Evolutionary conservation across 2,888 invertebrate species (phyloP).

Genomic region (Drosophila setosimentum): DNA sequence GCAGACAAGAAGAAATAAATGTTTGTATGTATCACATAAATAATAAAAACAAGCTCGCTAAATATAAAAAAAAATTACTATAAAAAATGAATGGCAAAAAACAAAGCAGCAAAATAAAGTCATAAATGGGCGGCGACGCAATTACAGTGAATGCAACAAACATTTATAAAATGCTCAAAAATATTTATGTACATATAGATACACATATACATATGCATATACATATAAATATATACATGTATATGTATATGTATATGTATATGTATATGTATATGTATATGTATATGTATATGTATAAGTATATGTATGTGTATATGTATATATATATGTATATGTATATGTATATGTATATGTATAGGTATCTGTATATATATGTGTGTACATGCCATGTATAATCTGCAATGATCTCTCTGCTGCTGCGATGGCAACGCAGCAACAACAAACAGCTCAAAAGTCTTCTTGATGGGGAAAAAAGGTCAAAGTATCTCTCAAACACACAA

Average conservation of each 20-base stretch:
- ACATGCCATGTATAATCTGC: slow-evolving; percentile 63
- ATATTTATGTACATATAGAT: not conserved
- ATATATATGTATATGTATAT: not conserved
- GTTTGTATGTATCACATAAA: slow-evolving; percentile 13
- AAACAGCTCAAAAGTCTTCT: slow-evolving; percentile 67
- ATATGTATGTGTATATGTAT: slow-evolving; percentile 12
- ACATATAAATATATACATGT: not conserved
- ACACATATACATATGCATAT: not conserved
- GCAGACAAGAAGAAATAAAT: slow-evolving; percentile 25
- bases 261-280: not conserved
- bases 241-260: not conserved
- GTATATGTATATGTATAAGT: slow-evolving; percentile 14
- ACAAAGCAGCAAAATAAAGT: slow-evolving; percentile 40
- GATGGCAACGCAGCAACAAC: slow-evolving; percentile 29
- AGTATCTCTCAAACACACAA: slow-evolving; percentile 66
- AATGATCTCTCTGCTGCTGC: slow-evolving; percentile 64
- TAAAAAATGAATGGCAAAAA: slow-evolving; percentile 15
- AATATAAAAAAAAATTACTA: slow-evolving; percentile 18
- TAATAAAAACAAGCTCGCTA: slow-evolving; percentile 22
- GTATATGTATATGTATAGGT: not conserved
- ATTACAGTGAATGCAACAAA: slow-evolving; percentile 24
- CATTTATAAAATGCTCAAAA: slow-evolving; percentile 17
- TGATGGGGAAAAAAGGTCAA: slow-evolving; percentile 72
- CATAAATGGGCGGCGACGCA: slow-evolving; percentile 36
- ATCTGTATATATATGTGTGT: slow-evolving; percentile 18